phyloP scores from a whole-genome alignment of 2,113 vertebrate species.

The Megaceryle torquata region DNA sequence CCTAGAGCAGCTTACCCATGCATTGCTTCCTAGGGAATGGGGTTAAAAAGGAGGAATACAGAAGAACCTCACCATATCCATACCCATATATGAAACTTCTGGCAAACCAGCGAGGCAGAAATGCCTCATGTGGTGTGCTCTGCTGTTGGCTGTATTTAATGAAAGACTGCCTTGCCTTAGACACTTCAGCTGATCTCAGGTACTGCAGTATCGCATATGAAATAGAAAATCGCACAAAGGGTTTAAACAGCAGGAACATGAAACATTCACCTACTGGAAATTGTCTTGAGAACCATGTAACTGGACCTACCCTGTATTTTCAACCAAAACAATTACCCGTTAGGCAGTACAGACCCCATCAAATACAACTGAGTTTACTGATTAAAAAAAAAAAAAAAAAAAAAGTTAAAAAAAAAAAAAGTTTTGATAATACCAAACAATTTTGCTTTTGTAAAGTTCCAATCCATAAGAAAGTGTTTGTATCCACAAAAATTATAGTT shows the following conservation, averaged over 20 bases:
- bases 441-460: neutral
- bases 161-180: neutral
- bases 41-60: neutral
- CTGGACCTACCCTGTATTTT: neutral
- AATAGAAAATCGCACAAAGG: neutral
- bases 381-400: neutral
- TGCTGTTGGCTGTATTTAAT: neutral
- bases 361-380: neutral
- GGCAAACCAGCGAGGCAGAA: neutral
- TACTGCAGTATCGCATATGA: neutral
- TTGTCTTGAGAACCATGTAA: neutral
- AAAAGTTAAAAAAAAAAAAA: neutral
- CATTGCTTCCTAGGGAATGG: rapidly evolving
- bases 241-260: neutral
- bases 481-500: neutral
- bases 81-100: neutral
- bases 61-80: neutral
- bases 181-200: neutral
- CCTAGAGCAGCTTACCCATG: neutral
- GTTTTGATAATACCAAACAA: neutral
- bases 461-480: neutral
- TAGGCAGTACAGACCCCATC: neutral
- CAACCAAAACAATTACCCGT: neutral
- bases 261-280: neutral
- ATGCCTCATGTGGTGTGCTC: neutral